phyloP scores from a whole-genome alignment of 2,113 vertebrate genomes.

The Cygnus atratus region DNA sequence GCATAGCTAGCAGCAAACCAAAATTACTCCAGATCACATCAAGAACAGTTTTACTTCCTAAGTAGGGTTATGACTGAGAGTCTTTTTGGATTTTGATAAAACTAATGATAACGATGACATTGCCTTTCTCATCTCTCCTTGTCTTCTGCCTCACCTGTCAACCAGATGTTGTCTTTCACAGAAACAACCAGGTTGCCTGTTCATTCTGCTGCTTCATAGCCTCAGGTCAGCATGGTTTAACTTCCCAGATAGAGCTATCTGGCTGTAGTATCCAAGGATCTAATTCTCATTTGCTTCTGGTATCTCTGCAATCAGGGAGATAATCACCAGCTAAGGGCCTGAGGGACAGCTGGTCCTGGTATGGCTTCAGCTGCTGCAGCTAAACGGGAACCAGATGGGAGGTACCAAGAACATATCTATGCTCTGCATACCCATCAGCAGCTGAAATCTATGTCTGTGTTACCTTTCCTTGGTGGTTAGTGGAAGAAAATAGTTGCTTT shows the following conservation, averaged over 20 bases:
- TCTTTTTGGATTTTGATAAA: not conserved
- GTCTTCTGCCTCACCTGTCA: not conserved
- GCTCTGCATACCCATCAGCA: not conserved
- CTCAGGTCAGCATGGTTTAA: not conserved
- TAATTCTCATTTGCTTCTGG: not conserved
- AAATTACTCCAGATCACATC: not conserved
- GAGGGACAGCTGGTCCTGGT: not conserved
- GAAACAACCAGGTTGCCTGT: not conserved
- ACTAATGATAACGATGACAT: not conserved
- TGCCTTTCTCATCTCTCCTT: not conserved
- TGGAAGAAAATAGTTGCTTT: not conserved
- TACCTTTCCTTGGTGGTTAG: not conserved
- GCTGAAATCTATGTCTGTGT: not conserved
- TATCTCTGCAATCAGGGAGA: not conserved
- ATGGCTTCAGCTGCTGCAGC: not conserved
- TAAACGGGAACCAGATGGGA: not conserved
- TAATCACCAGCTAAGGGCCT: not conserved
- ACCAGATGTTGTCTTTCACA: not conserved
- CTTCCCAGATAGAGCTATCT: not conserved
- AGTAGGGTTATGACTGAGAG: not conserved
- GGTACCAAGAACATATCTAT: rapidly evolving
- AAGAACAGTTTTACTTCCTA: not conserved
- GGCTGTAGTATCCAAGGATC: not conserved
- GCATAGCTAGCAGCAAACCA: not conserved
- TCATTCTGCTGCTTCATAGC: not conserved